These are phyloP conservation scores for Epinotia bilunana DNA, from an alignment of 2,888 invertebrate species.

Conservation along the genomic window DNA sequence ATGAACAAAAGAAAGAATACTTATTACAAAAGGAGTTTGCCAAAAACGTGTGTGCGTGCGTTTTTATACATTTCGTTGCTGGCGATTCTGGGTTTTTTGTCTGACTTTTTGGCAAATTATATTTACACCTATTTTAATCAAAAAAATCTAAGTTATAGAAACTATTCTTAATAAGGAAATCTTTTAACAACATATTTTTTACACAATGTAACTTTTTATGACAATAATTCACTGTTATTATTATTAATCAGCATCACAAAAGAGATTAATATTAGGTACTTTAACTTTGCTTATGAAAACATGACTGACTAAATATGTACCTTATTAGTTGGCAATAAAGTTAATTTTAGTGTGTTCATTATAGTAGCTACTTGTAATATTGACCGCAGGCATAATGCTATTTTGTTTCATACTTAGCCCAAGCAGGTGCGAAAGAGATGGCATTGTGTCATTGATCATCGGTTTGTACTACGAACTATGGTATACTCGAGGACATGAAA, in stretches of 20 bases:
- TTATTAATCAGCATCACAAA: background rate
- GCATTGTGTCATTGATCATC: background rate
- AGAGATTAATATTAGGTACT: background rate
- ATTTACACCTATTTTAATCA: too few species aligned
- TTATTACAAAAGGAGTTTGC: too few species aligned
- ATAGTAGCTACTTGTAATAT: background rate
- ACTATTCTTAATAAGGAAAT: too few species aligned
- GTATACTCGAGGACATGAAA: too few species aligned
- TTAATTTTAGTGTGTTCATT: background rate
- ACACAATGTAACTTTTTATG: background rate
- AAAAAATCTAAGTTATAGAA: too few species aligned
- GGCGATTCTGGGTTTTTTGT: too few species aligned
- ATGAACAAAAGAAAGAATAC: too few species aligned
- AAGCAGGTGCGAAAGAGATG: background rate
- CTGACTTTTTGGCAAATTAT: too few species aligned
- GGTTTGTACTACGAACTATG: background rate
- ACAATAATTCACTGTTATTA: background rate
- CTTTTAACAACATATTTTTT: too few species aligned
- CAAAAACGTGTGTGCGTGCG: too few species aligned
- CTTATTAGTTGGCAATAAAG: background rate
- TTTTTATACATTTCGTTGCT: too few species aligned
- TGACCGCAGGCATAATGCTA: background rate
- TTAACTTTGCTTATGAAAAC: background rate
- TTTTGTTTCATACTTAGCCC: background rate
- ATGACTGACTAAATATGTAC: background rate